Base-by-base conservation (phyloP, 2,113 vertebrate species). In the Engraulis encrasicolus region DNA sequence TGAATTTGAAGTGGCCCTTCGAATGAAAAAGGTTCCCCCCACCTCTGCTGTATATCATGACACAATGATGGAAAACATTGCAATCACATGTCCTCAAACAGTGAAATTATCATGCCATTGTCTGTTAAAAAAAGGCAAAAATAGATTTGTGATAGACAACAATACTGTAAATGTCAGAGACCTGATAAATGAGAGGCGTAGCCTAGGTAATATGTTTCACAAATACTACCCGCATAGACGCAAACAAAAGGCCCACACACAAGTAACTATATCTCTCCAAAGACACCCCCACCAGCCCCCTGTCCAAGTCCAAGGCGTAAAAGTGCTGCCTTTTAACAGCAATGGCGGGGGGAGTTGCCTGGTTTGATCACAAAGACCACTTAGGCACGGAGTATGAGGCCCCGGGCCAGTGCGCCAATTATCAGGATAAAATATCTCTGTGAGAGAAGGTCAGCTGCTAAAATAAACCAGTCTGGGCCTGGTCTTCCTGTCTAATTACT, bases 401-500 rank as follows among this genome's bases (percentile, higher is more conserved):
- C 74, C 37, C 23, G 12, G 82, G 81, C 77, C 23, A 78, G 80
- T 58, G 80, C 54, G 20, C 19, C 77, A 52, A 23, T 82, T 82
- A 74, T 74, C 66, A 77, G 79, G 48, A 54, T 20, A 78, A 36
- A 83, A 18, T 48, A 36, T 83, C 78, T 45, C 34, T 1, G n/a
- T n/a, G 34, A 82, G 52, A 82, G 37, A 45, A 34, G 77, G n/a
- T 74, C 50, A 23, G 50, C 80, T 45, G 78, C 79, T 27, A 36
- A 54, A 86, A 86, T n/a, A 50, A 82, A 79, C 34, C 12, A 23
- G 49, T 23, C 36, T 27, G 48, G 20, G 40, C 58, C 27, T 38
- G 61, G 80, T n/a, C n/a, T 27, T 38, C 48, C 18, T 79, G 74
- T 71, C 38, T 52, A 82, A 84, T 84, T 78, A 79, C 79, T 38